Evolutionary conservation across 1,140 invertebrate species (phyloP).

Genomic region (Brachionus rotundiformis): DNA sequence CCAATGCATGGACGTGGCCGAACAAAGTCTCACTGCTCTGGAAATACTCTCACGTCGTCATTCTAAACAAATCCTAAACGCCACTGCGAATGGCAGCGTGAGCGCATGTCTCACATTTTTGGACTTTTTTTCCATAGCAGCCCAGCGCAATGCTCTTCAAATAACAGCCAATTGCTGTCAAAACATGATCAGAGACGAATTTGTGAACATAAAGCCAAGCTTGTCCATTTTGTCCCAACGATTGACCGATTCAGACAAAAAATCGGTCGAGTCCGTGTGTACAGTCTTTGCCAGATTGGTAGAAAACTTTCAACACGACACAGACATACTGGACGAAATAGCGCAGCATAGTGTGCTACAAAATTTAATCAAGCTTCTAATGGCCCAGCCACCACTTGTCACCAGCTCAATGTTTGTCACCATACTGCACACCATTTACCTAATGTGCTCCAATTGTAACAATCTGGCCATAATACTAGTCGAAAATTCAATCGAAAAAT

Average conservation of each 20-base stretch:
- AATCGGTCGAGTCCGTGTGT: conserved; percentile 78
- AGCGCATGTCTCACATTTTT: conserved; percentile 90
- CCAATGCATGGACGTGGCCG: conserved; percentile 98
- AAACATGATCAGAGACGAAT: conserved; percentile 83
- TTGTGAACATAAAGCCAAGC: conserved; percentile 84
- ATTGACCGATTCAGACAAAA: conserved; percentile 69
- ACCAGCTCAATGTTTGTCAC: conserved; percentile 91
- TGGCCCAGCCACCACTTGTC: conserved; percentile 86
- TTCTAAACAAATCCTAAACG: conserved; percentile 91
- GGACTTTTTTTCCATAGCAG: conserved; percentile 91
- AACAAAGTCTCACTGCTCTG: conserved; percentile 90
- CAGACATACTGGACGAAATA: conserved; percentile 86
- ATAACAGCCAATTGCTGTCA: conserved; percentile 95
- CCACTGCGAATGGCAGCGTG: conserved; percentile 72
- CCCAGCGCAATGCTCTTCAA: conserved; percentile 87
- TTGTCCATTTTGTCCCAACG: conserved; percentile 80
- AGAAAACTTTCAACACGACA: conserved; percentile 91
- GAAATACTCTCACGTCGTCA: conserved; percentile 94
- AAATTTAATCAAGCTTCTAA: conserved; percentile 74
- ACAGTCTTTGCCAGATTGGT: conserved; percentile 90
- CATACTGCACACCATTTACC: conserved; percentile 87
- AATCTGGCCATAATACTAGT: conserved; percentile 84
- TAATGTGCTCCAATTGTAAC: conserved; percentile 90
- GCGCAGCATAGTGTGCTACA: conserved; percentile 85
- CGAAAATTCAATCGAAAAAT: conserved; percentile 68